These are phyloP conservation scores for Clarias magur DNA, from an alignment of 2,113 vertebrate genomes.

Conservation along the genomic window DNA sequence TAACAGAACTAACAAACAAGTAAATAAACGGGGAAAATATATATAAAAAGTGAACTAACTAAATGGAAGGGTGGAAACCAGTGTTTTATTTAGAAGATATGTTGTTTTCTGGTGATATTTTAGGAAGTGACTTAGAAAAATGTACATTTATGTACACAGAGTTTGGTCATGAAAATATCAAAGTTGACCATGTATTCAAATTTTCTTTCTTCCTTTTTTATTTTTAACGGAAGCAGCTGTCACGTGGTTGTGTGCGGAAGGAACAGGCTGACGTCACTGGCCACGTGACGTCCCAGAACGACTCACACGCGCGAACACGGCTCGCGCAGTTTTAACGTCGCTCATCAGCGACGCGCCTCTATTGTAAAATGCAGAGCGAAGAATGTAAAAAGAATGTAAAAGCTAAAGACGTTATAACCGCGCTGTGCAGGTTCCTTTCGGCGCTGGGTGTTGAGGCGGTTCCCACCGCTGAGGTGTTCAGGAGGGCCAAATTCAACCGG, in stretches of 20 bases:
- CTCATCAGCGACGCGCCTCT: background rate
- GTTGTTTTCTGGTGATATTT: too few species aligned
- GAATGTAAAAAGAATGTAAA: conserved; percentile 56
- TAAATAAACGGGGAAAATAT: too few species aligned
- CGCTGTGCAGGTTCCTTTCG: conserved; percentile 64
- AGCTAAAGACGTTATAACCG: conserved; percentile 66
- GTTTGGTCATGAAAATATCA: too few species aligned
- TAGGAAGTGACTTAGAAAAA: too few species aligned
- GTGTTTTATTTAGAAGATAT: too few species aligned
- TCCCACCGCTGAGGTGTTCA: conserved; percentile 69
- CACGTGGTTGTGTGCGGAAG: background rate
- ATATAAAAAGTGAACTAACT: too few species aligned
- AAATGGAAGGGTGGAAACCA: too few species aligned
- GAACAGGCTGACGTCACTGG: background rate
- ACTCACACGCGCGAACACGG: background rate
- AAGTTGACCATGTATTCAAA: too few species aligned
- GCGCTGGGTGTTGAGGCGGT: conserved; percentile 59
- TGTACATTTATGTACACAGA: too few species aligned
- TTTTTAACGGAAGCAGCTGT: background rate
- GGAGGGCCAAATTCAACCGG: conserved; percentile 71
- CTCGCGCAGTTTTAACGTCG: background rate
- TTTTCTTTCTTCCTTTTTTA: too few species aligned
- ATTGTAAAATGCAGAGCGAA: conserved; percentile 57
- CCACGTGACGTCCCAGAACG: background rate
- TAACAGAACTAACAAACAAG: too few species aligned